These are phyloP conservation scores for Octodonta nipae DNA, from an alignment of 2,888 invertebrate species.

Conservation along the genomic window DNA sequence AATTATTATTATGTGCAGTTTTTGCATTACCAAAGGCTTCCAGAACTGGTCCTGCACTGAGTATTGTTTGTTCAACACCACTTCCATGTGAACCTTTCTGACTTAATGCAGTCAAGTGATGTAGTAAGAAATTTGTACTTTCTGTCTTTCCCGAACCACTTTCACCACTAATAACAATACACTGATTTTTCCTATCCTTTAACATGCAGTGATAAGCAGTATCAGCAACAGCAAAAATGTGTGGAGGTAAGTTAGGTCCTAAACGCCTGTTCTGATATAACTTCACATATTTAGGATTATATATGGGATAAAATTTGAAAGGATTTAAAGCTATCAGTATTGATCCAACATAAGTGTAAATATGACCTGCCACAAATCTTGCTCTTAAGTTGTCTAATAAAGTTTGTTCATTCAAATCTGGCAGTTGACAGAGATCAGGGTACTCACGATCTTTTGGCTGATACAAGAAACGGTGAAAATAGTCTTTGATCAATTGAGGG, in stretches of 20 bases:
- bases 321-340: constrained; percentile 91
- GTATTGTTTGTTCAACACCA: constrained; percentile 92
- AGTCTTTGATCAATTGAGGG: constrained; percentile 82
- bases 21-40: constrained; percentile 99
- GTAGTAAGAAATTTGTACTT: constrained; percentile 86
- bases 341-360: constrained; percentile 91
- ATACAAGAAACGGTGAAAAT: constrained; percentile 78
- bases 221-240: constrained; percentile 92
- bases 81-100: constrained; percentile 89
- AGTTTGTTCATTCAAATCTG: constrained; percentile 88
- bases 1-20: constrained; percentile 94
- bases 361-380: constrained; percentile 80
- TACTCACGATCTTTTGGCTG: constrained; percentile 89
- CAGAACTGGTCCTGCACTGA: constrained; percentile 88
- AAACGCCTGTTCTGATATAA: constrained; percentile 85
- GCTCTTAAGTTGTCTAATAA: constrained; percentile 79
- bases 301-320: constrained; percentile 91
- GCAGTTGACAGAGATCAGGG: constrained; percentile 88
- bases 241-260: constrained; percentile 85
- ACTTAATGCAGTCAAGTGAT: constrained; percentile 86
- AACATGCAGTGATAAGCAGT: constrained; percentile 91
- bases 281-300: constrained; percentile 94
- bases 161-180: constrained; percentile 90
- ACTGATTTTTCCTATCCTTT: constrained; percentile 77
- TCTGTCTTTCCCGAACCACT: constrained; percentile 95